Conservation (phyloP, 1,140 invertebrate genomes). For the Drosophila teissieri region DNA sequence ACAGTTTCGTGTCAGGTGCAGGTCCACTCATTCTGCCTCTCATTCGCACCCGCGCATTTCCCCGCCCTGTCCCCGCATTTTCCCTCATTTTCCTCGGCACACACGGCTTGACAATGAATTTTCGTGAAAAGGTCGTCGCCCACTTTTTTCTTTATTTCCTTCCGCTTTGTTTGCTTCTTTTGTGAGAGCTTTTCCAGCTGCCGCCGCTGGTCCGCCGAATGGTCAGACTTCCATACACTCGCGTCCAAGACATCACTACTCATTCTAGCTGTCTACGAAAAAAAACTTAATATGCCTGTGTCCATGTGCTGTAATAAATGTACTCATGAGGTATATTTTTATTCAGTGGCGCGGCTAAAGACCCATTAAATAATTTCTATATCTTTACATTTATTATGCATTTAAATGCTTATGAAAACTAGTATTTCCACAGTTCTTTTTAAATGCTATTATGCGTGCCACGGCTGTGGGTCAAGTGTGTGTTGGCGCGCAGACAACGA, state of each 20-base stretch:
- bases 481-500: constrained; percentile 12
- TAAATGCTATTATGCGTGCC: background rate
- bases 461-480: constrained; percentile 6
- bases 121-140: constrained; percentile 57
- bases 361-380: background rate
- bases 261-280: background rate
- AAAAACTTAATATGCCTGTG: background rate
- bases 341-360: no score
- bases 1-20: constrained; percentile 52
- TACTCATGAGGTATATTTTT: no score
- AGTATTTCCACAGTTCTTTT: background rate
- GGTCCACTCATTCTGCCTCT: background rate
- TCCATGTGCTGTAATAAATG: no score
- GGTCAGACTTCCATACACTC: constrained; percentile 18
- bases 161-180: constrained; percentile 38
- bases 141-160: constrained; percentile 40
- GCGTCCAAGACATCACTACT: background rate
- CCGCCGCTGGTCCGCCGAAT: constrained; percentile 42
- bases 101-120: constrained; percentile 54
- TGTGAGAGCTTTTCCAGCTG: constrained; percentile 55
- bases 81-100: background rate
- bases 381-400: background rate
- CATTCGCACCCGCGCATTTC: background rate
- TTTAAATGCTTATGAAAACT: background rate
- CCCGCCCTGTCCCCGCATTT: no score